These are phyloP conservation scores for Echinops telfairi DNA, from an alignment of 2,113 vertebrate species.

Conservation along the genomic window DNA sequence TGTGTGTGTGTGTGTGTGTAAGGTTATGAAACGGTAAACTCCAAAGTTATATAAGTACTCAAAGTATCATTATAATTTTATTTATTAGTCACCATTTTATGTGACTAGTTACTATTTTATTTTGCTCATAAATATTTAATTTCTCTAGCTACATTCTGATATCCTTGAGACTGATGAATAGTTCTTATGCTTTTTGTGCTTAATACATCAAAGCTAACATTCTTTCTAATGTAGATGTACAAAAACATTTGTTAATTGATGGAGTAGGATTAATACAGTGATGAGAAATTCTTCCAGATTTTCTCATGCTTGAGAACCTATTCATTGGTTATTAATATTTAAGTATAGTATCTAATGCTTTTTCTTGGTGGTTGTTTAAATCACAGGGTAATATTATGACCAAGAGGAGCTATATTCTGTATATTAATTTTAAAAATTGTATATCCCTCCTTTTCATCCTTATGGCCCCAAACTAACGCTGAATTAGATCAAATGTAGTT, in stretches of 20 bases:
- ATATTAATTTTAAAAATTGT: background rate
- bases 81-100: slow-evolving; percentile 24
- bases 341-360: background rate
- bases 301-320: background rate
- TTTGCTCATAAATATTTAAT: background rate
- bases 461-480: background rate
- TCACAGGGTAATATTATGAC: background rate
- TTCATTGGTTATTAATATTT: background rate
- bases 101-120: no score
- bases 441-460: background rate
- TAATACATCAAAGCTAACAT: background rate
- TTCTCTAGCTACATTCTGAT: background rate
- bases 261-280: background rate
- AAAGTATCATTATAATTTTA: background rate
- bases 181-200: background rate
- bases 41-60: background rate
- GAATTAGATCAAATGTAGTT: background rate
- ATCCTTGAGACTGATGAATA: background rate
- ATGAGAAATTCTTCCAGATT: background rate
- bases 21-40: background rate
- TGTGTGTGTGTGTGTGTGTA: background rate
- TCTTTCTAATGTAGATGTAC: background rate
- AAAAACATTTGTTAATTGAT: background rate
- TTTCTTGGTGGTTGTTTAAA: background rate
- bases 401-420: slow-evolving; percentile 1